Evolutionary conservation across 2,113 vertebrate genomes (phyloP).

Genomic region (Sinocyclocheilus maitianheensis): DNA sequence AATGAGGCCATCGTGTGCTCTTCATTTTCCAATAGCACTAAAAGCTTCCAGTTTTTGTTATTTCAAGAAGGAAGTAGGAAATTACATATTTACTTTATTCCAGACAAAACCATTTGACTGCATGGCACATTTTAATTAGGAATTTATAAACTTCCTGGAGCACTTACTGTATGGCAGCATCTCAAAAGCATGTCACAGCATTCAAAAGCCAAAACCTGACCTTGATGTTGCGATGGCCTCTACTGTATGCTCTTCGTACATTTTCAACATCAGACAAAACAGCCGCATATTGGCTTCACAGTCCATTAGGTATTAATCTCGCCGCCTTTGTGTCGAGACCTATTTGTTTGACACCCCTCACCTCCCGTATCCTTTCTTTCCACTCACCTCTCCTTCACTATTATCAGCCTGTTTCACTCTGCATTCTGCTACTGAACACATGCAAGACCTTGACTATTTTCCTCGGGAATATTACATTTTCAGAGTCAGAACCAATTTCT

Average conservation of each 20-base stretch:
- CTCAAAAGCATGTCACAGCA: neutral
- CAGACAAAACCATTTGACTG: neutral
- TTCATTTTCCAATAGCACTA: neutral
- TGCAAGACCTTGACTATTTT: conserved; percentile 54
- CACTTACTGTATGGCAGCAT: neutral
- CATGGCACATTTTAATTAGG: neutral
- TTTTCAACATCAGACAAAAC: conserved; percentile 2
- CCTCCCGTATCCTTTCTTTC: neutral
- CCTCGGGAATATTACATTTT: conserved; percentile 53
- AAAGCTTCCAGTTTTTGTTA: conserved; percentile 13
- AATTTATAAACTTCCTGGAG: neutral
- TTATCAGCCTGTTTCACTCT: conserved; percentile 19
- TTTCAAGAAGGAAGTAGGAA: neutral
- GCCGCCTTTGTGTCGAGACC: neutral
- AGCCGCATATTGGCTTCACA: neutral
- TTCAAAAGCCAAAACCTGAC: neutral
- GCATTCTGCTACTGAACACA: conserved; percentile 37
- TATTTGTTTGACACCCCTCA: conserved; percentile 12
- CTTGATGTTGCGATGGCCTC: neutral
- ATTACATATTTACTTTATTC: neutral
- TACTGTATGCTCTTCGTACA: neutral
- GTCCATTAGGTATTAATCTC: neutral
- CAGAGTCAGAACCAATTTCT: conserved; percentile 44
- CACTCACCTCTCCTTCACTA: neutral
- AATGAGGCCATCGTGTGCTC: neutral